Percentiles rank a stretch among this genome's conserved stretches.
These are phyloP conservation scores for Gouania willdenowi DNA, from an alignment of 2,797 vertebrate genomes.

Conservation along the genomic window DNA sequence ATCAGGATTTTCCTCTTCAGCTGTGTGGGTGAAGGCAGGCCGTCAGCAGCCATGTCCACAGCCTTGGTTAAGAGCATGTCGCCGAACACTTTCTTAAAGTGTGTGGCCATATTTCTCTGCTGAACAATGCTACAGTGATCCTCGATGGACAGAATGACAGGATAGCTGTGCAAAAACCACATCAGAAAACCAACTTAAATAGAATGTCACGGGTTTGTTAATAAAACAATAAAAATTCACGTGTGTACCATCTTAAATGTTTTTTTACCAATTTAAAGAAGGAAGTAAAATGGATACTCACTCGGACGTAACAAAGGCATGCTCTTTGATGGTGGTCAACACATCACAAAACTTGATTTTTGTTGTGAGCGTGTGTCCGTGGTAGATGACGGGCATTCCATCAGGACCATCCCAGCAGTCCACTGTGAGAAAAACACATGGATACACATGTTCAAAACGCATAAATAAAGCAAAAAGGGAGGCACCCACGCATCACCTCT, in stretches of 20 bases:
- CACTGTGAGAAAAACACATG: too few relatives aligned
- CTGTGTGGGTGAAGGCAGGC: constrained; percentile 95
- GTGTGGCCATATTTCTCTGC: constrained; percentile 94
- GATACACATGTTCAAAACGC: neutral
- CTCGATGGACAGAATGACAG: constrained; percentile 95
- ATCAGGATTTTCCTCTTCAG: constrained; percentile 97
- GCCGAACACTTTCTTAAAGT: constrained; percentile 93
- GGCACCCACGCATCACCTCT: neutral
- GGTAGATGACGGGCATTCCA: constrained; percentile 97
- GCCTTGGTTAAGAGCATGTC: constrained; percentile 96
- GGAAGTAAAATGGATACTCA: too few relatives aligned
- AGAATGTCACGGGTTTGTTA: too few relatives aligned
- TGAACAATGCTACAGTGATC: constrained; percentile 98
- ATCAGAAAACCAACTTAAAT: too few relatives aligned
- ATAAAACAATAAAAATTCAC: too few relatives aligned
- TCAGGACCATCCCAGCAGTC: constrained; percentile 99
- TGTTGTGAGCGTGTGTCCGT: constrained; percentile 96
- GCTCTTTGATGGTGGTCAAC: constrained; percentile 93
- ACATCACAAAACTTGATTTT: constrained; percentile 98
- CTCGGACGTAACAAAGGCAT: constrained; percentile 96
- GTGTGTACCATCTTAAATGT: too few relatives aligned
- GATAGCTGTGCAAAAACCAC: constrained; percentile 76
- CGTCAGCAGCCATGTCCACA: constrained; percentile 90
- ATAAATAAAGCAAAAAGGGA: neutral
- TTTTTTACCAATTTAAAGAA: too few relatives aligned